phyloP scores from a whole-genome alignment of 2,888 invertebrate genomes.

The Sinopyrophorus schimmeli region DNA sequence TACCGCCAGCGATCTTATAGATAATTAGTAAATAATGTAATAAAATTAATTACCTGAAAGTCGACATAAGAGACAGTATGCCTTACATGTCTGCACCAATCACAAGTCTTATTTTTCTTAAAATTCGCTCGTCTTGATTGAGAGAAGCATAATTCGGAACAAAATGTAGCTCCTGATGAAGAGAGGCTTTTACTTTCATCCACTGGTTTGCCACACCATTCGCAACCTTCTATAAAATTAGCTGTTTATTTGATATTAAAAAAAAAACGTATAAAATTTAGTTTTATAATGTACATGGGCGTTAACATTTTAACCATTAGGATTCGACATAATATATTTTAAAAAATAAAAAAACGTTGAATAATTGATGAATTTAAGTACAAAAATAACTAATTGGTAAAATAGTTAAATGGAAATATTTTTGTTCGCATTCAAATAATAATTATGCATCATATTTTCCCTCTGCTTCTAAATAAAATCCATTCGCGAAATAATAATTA shows the following conservation, averaged over 20 bases:
- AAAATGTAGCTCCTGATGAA: constrained; percentile 63
- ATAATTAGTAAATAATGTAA: not conserved
- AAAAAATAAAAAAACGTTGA: too few relatives aligned
- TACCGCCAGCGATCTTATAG: too few relatives aligned
- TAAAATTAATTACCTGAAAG: constrained; percentile 59
- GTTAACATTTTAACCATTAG: too few relatives aligned
- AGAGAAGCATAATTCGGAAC: constrained; percentile 88
- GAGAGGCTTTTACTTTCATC: constrained; percentile 59
- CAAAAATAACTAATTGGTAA: too few relatives aligned
- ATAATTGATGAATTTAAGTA: too few relatives aligned
- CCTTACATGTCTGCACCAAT: constrained; percentile 90
- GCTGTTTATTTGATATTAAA: too few relatives aligned
- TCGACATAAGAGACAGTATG: constrained; percentile 91
- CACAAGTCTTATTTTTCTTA: constrained; percentile 89
- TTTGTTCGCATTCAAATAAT: constrained; percentile 7
- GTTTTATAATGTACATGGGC: too few relatives aligned
- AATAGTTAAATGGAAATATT: not conserved
- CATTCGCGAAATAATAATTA: constrained; percentile 22
- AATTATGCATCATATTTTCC: constrained; percentile 4
- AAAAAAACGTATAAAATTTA: too few relatives aligned
- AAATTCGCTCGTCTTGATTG: constrained; percentile 88
- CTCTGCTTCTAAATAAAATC: constrained; percentile 11
- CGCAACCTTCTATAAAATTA: constrained; percentile 67
- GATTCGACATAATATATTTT: too few relatives aligned
- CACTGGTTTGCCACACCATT: constrained; percentile 74